Conservation (phyloP, 2,797 vertebrate species). For the Alosa sapidissima region DNA sequence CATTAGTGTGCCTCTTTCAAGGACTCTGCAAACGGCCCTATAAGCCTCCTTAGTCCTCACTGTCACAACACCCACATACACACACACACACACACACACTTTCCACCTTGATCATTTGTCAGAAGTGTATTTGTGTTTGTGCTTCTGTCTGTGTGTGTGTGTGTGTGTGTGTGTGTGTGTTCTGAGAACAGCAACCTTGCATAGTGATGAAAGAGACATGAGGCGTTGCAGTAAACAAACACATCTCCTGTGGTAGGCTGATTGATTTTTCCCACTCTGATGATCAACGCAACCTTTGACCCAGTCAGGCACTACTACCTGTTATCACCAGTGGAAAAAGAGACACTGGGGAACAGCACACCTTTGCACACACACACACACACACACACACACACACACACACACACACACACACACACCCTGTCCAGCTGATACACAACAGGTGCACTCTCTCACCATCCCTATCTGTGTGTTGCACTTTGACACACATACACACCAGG, state of each 20-base stretch:
- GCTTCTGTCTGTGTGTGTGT: not conserved
- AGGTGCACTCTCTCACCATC: not conserved
- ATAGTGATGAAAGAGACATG: conserved; percentile 3
- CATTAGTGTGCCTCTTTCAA: conserved; percentile 85
- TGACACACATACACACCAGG: not conserved
- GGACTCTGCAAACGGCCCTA: conserved; percentile 68
- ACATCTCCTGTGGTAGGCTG: not conserved
- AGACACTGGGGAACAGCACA: not conserved
- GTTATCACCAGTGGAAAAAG: conserved; percentile 18
- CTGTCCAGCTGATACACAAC: not conserved
- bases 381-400: conserved; percentile 5
- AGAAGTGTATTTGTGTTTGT: not conserved
- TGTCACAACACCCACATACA: conserved; percentile 26
- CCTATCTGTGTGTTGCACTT: not conserved
- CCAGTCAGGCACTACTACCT: conserved; percentile 3
- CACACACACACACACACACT: conserved; percentile 25
- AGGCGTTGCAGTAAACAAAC: not conserved
- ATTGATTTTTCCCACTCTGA: conserved; percentile 47
- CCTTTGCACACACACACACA: not conserved
- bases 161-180: conserved; percentile 32
- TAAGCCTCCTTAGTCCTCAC: not conserved
- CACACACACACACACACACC: conserved; percentile 1
- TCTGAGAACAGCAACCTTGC: conserved; percentile 25
- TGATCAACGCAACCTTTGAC: conserved; percentile 20
- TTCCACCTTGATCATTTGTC: not conserved